Conservation (phyloP, 2,888 invertebrate species). For the Operophtera brumata region DNA sequence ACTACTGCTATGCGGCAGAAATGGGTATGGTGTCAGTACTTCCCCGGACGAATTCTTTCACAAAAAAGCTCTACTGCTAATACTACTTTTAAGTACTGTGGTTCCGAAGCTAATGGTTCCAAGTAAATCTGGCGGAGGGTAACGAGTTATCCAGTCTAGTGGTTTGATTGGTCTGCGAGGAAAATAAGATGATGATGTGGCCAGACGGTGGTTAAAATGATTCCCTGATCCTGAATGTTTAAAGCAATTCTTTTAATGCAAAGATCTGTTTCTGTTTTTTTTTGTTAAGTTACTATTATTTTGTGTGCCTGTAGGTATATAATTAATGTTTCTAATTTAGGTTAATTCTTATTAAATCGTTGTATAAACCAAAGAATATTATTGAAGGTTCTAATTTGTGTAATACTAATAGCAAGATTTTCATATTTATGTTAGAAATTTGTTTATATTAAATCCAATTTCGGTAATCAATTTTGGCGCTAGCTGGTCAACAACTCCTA, state of each 20-base stretch:
- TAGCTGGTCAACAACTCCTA: background rate
- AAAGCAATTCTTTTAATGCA: no score
- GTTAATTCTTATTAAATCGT: background rate
- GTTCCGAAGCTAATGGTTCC: constrained; percentile 14
- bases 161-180: constrained; percentile 38
- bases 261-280: no score
- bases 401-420: no score
- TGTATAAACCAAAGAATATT: background rate
- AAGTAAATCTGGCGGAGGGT: constrained; percentile 26
- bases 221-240: background rate
- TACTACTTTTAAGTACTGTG: constrained; percentile 1
- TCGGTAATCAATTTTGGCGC: background rate
- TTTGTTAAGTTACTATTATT: no score
- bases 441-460: background rate
- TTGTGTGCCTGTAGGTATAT: no score
- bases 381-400: no score
- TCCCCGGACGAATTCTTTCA: no score
- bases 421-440: no score
- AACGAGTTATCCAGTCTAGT: constrained; percentile 46
- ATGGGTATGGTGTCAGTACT: no score
- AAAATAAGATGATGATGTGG: constrained; percentile 23
- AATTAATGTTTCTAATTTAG: no score
- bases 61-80: no score
- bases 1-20: no score
- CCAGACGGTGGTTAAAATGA: constrained; percentile 16